Evolutionary conservation across 2,113 vertebrate genomes (phyloP), one percentile per base, ranked within the genome.

Genomic region (Lepisosteus osseus): DNA sequence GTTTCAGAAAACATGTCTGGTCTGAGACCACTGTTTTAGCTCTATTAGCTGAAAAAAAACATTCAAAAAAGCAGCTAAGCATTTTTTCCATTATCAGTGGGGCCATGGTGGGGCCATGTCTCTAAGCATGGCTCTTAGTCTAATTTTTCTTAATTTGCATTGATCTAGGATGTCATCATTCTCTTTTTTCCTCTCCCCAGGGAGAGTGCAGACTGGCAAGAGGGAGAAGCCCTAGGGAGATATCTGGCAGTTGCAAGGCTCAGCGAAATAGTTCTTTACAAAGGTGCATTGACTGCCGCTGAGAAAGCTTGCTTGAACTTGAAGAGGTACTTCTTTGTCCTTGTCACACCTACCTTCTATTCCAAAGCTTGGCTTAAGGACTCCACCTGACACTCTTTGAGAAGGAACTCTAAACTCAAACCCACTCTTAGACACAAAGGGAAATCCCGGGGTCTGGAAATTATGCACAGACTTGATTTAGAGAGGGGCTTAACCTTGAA

Each of bases 391-490:
- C 41, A 42, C 7, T 64, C 17, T 29, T 17, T 47, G 13, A 6
- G 12, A 15, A 15, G 12, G 13, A 59, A 15, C 57, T 5, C 57
- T 29, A 29, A 29, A 29, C 65, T 79, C 69, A 41, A 70, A 54
- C 44, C 17, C 62, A 51, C 43, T 61, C 67, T 67, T 15, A 72
- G 73, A 77, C 68, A 29, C 54, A 42, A 68, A 64, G 61, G 69
- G 68, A 47, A 57, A 65, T 54, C 42, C 56, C 63, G 72, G 54
- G 54, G 74, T 76, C 78, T 80, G 69, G 72, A 81, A 79, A 79
- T 78, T 70, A 77, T 77, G 68, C 57, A 75, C 65, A 14, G 55
- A 45, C 73, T 72, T 65, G 29, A 68, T 61, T 76, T 61, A 68
- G 41, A 66, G 47, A 72, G 68, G 72, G 59, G 61, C 13, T 17